A percentile compares a stretch with the other conserved stretches of the same genome.
Conservation (phyloP, 1,140 invertebrate genomes). For the Macrocentrus cingulum region DNA sequence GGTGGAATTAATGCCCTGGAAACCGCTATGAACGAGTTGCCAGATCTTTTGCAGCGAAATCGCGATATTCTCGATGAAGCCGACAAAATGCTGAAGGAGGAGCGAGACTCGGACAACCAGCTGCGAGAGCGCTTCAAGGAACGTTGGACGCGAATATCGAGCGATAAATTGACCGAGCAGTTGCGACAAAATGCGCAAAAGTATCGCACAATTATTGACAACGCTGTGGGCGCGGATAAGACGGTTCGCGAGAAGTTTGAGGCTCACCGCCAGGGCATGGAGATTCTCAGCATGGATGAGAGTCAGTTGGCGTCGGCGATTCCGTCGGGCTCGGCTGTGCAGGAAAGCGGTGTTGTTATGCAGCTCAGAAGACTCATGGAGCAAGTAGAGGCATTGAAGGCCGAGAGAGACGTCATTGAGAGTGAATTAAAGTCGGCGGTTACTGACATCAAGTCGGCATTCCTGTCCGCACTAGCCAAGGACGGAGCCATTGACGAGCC, state of each 20-base stretch:
- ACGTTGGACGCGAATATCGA: slow-evolving; percentile 88
- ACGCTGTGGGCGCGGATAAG: slow-evolving; percentile 79
- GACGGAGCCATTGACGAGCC: slow-evolving; percentile 89
- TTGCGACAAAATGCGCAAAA: slow-evolving; percentile 85
- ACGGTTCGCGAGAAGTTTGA: slow-evolving; percentile 87
- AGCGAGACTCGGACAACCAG: slow-evolving; percentile 87
- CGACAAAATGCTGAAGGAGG: slow-evolving; percentile 86
- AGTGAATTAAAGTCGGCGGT: slow-evolving; percentile 80
- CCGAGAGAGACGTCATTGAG: slow-evolving; percentile 87
- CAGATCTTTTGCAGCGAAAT: slow-evolving; percentile 87
- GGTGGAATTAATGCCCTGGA: slow-evolving; percentile 69
- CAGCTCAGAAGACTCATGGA: slow-evolving; percentile 81
- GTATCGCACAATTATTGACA: slow-evolving; percentile 90
- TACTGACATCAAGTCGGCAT: slow-evolving; percentile 83
- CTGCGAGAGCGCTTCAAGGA: slow-evolving; percentile 87
- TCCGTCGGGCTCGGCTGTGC: slow-evolving; percentile 63
- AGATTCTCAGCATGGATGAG: slow-evolving; percentile 77
- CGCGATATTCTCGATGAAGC: slow-evolving; percentile 94
- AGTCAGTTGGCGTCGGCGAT: slow-evolving; percentile 66
- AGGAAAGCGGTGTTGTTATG: slow-evolving; percentile 65
- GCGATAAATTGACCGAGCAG: slow-evolving; percentile 84
- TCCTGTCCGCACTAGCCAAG: slow-evolving; percentile 76
- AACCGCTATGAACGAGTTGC: slow-evolving; percentile 76
- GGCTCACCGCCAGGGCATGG: slow-evolving; percentile 77
- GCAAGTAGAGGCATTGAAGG: slow-evolving; percentile 83